Evolutionary conservation across 37 sponge, comb jelly and placozoan genomes (phyloP), one percentile per base, ranked within the genome.

Genomic region (Crambe crambe): DNA sequence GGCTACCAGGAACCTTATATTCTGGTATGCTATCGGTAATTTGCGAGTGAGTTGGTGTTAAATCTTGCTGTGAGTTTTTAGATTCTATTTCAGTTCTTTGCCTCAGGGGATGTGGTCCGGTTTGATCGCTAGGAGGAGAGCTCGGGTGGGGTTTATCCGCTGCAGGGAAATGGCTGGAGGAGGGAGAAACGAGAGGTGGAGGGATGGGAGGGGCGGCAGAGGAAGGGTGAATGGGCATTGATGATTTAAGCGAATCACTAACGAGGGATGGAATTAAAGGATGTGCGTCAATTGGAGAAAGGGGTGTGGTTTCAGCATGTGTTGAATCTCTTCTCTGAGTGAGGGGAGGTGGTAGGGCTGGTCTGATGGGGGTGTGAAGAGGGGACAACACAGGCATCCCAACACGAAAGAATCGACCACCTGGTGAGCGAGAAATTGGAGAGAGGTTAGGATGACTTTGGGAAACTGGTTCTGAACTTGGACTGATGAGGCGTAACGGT

Each of bases 401-500:
- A 12, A 26, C 25, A 22, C n/a, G 35, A 22, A 60, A 6, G 61
- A 4, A 4, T 22, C 61, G 61, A 9, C 61, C 61, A 60, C 27
- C 17, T 9, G 61, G 61, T 20, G 61, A 60, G 61, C 27, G 61
- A 21, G 17, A 25, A 6, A 60, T 60, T 60, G 61, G 61, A 20
- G 61, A 60, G 25, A 60, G 61, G 17, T 60, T 25, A 5, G 76
- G 76, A 58, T 51, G 76, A 12, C 56, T 15, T 37, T 32, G 62
- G 25, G 27, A 75, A 35, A 38, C 39, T 1, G 60, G 41, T 6
- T 51, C 38, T 26, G 76, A 22, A 22, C 40, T 60, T 1, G 76
- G 76, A 36, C 61, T 75, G 40, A 75, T 75, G 41, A 75, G 76
- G 0, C 26, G n/a, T 36, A 75, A 57, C 1, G 76, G 76, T 23